Evolutionary conservation across 2,113 vertebrate genomes (phyloP), one percentile per base, ranked within the genome.

Genomic region (Triplophysa siluroides): DNA sequence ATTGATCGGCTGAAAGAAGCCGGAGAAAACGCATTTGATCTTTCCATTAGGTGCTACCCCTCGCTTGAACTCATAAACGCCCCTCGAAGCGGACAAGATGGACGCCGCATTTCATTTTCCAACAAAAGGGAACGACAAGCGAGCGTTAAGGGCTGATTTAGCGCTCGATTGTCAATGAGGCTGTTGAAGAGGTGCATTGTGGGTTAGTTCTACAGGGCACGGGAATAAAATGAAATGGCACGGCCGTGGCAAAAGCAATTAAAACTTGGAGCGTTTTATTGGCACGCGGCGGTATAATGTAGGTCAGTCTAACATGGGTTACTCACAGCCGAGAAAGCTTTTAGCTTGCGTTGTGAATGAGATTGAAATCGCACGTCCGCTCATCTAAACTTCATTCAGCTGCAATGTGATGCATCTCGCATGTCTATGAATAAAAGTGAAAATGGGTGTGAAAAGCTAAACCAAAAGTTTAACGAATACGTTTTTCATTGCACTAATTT

Each of bases 31-130:
- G 79, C 66, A 61, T 85, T 83, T 86, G 81, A 87, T 83, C 85
- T 88, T 89, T 88, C 87, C 78, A 87, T 86, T 87, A 83, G 60
- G 81, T 58, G 85, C 80, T 45, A 62, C 76, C 69, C 80, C 76
- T 67, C 88, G n/a, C 19, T 58, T 58, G 54, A 58, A 58, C 74
- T 83, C 69, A 73, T 58, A 80, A 68, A 81, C 38, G 76, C 84
- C 73, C 52, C 84, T 79, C 80, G 84, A 85, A 82, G n/a, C 13
- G 33, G 8, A 11, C 18, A n/a, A 14, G 69, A 72, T 72, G 26
- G 69, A 72, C 2, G 54, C n/a, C 19, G 18, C 7, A 23, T 54
- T 71, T 54, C 47, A 54, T 71, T 71, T 52, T 54, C 2, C 24
- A 9, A 50, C 41, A 50, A 33, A 26, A 72, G 38, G 45, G 47